A percentile compares a stretch with the other conserved stretches of the same genome.
Conservation (phyloP, 2,888 invertebrate genomes). For the Lacanobia wlatinum region DNA sequence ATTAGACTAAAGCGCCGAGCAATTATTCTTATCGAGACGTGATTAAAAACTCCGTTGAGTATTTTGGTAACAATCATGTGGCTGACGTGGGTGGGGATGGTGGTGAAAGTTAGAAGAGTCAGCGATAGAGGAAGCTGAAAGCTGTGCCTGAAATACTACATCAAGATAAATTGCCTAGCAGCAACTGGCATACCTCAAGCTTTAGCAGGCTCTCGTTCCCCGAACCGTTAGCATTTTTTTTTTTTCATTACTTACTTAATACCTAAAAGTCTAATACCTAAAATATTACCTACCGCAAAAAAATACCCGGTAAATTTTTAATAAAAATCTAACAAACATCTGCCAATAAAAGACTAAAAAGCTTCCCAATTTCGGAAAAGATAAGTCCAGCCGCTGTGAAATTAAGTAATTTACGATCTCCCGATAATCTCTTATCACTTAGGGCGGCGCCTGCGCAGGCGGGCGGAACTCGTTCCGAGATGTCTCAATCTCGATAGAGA, state of each 20-base stretch:
- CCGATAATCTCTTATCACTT: constrained; percentile 68
- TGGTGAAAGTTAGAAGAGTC: constrained; percentile 64
- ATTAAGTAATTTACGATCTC: constrained; percentile 61
- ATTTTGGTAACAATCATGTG: constrained; percentile 87
- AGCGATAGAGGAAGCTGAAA: constrained; percentile 32
- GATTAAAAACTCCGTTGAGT: constrained; percentile 81
- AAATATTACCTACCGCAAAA: not conserved
- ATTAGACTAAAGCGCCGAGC: constrained; percentile 75
- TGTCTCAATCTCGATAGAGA: constrained; percentile 89
- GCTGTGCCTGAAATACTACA: no score
- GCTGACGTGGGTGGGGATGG: constrained; percentile 78
- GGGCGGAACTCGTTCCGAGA: constrained; percentile 86
- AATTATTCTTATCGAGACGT: constrained; percentile 80
- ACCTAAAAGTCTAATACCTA: not conserved
- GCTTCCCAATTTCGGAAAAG: constrained; percentile 44
- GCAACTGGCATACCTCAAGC: not conserved
- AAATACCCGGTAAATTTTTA: not conserved
- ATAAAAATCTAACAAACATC: constrained; percentile 22
- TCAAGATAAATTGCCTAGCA: not conserved
- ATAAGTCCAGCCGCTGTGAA: constrained; percentile 43
- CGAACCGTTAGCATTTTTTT: no score
- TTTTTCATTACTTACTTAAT: not conserved
- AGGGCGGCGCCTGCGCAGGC: constrained; percentile 73
- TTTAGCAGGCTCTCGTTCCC: not conserved
- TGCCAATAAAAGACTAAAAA: constrained; percentile 41